Percentiles rank a stretch among this genome's conserved stretches.
phyloP scores from a whole-genome alignment of 2,888 invertebrate species.

The Lithodes maja region DNA sequence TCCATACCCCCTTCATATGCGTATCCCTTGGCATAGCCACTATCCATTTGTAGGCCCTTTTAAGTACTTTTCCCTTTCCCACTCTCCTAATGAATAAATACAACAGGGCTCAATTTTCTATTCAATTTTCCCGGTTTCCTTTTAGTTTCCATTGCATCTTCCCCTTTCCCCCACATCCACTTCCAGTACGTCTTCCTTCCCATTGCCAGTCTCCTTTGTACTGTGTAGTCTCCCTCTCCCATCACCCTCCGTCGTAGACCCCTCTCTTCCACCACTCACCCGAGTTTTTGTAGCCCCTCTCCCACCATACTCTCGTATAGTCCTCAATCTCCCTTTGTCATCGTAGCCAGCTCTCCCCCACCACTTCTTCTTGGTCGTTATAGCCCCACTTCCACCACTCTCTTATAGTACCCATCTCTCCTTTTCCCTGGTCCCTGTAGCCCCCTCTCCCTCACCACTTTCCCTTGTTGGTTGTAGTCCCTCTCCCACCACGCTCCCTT shows the following conservation, averaged over 20 bases:
- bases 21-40: too few relatives aligned
- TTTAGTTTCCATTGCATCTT: not conserved
- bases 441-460: not conserved
- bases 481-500: not conserved
- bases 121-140: not conserved
- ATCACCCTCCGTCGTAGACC: not conserved
- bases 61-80: too few relatives aligned
- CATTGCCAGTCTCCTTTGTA: not conserved
- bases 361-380: not conserved
- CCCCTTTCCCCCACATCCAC: not conserved
- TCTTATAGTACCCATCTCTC: not conserved
- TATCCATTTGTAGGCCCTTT: too few relatives aligned
- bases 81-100: too few relatives aligned
- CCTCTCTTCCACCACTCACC: slow-evolving; percentile 8
- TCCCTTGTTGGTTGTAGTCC: not conserved
- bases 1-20: too few relatives aligned
- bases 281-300: not conserved
- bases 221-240: not conserved
- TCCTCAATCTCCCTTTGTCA: not conserved
- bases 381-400: not conserved
- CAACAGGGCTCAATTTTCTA: not conserved
- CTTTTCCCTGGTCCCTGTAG: not conserved
- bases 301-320: not conserved
- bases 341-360: not conserved
- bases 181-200: not conserved